Base-by-base conservation (phyloP, 1,140 invertebrate species). In the Chrysoperla carnea region DNA sequence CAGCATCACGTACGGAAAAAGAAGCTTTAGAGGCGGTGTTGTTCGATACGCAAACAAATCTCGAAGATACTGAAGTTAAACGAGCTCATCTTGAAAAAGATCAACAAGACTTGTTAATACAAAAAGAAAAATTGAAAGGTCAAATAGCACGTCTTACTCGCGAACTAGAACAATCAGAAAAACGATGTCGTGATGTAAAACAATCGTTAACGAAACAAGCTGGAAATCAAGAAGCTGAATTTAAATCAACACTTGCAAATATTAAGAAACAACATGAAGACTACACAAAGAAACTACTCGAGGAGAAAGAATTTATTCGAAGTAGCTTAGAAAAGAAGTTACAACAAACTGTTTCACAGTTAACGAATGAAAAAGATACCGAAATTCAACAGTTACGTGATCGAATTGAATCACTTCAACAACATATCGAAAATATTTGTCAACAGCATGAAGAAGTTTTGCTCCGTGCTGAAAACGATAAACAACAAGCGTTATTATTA, bases 391-490 rank as follows among this genome's bases (percentile, higher is more conserved):
- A 75, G 39, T 60, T 86, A 33, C 68, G 78, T 47, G 76, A 80
- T 42, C 70, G 76, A 55, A 73, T 87, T 49, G 76, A 78, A 43
- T 70, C 73, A n/a, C 54, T 88, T 8, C 72, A 84, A 46, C 69
- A 73, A 4, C 73, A 82, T 29, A 72, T 84, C 8, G 84, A 88
- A 50, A 83, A 74, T 55, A 52, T 86, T 0, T 76, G 78, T 49
- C 74, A 86, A 51, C 83, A 88, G 52, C 83, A 88, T 49, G 84
- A 88, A 52, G 85, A 88, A 59, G 73, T 81, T 1, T 67, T 89
- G 50, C 58, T 87, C 3, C 61, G 85, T 23, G 84, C 84, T 4
- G 85, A 88, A 62, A 88, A 86, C 57, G 84, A 89, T 51, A 88
- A 88, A 52, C 85, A 89, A 48, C 84, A 89, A 59, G 79, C 82